Evolutionary conservation across 1,140 invertebrate species (phyloP).

Genomic region (Prorops nasuta): DNA sequence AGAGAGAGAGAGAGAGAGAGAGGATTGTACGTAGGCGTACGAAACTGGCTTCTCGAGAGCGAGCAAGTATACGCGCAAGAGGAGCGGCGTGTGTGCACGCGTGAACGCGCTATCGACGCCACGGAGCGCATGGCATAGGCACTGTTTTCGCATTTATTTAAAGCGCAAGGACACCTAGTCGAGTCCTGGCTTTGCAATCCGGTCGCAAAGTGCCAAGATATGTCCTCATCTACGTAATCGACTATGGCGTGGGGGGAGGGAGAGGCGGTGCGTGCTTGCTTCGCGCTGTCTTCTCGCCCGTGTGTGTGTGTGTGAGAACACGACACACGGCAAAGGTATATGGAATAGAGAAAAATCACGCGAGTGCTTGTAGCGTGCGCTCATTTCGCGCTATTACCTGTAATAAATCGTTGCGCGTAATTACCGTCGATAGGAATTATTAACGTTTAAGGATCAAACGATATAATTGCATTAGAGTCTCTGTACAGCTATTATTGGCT

Average conservation of each 20-base stretch:
- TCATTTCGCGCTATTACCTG: conserved; percentile 36
- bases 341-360: background rate
- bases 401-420: conserved; percentile 40
- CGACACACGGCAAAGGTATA: conserved; percentile 3
- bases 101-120: background rate
- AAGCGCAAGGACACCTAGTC: conserved; percentile 53
- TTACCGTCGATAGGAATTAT: conserved; percentile 34
- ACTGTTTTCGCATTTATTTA: conserved; percentile 52
- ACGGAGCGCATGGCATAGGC: conserved; percentile 19
- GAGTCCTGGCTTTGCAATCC: conserved; percentile 36
- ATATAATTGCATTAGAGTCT: conserved; percentile 42
- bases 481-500: conserved; percentile 38
- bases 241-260: background rate
- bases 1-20: background rate
- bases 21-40: conserved; percentile 15
- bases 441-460: conserved; percentile 38
- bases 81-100: conserved; percentile 23
- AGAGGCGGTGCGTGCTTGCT: no score
- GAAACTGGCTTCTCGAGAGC: conserved; percentile 14
- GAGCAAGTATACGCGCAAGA: conserved; percentile 17
- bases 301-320: no score
- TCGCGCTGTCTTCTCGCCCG: no score
- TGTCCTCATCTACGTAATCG: conserved; percentile 46
- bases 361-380: background rate
- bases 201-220: conserved; percentile 48